phyloP scores from a whole-genome alignment of 1,140 invertebrate genomes.

The Eriocheir sinensis region DNA sequence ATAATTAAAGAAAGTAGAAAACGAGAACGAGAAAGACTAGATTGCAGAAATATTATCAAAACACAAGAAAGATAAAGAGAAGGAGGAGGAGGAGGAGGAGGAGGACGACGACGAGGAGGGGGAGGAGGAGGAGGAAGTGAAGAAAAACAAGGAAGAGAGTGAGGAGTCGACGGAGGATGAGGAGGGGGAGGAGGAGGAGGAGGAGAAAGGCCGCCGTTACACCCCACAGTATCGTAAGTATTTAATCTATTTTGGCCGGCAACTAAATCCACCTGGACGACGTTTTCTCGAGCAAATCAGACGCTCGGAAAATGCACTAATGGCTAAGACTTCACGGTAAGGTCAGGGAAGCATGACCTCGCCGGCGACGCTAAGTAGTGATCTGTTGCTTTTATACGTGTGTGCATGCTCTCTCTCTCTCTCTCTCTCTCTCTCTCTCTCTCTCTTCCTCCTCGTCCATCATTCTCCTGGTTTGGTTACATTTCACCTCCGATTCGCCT shows the following conservation, averaged over 20 bases:
- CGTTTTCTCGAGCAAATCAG: background rate
- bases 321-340: background rate
- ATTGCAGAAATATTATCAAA: too few relatives aligned
- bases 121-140: background rate
- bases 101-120: background rate
- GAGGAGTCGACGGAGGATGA: background rate
- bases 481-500: slow-evolving; percentile 10
- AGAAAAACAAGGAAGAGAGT: background rate
- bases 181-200: background rate
- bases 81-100: slow-evolving; percentile 19
- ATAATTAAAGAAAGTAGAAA: background rate
- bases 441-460: background rate
- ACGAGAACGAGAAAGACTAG: background rate
- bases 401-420: too few relatives aligned
- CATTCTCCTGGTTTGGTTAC: background rate
- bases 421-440: background rate
- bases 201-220: background rate
- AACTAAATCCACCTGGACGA: background rate
- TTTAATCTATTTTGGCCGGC: background rate
- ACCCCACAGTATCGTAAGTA: slow-evolving; percentile 3
- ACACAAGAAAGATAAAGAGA: too few relatives aligned
- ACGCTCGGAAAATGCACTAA: background rate
- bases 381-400: background rate
- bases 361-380: background rate
- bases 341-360: background rate